phyloP scores from a whole-genome alignment of 2,113 vertebrate species.

The Abramis brama region DNA sequence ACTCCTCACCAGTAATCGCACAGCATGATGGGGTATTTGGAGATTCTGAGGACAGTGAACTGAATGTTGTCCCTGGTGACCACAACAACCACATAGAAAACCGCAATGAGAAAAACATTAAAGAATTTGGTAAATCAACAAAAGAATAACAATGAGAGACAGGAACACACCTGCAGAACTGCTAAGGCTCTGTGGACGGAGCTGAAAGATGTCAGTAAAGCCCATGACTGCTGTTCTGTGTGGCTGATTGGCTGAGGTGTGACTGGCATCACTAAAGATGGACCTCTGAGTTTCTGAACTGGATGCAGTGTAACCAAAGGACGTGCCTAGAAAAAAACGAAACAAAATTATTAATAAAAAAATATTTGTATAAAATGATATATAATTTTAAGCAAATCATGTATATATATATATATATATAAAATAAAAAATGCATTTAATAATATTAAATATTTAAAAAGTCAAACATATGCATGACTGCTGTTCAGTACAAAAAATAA shows the following conservation, averaged over 20 bases:
- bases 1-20: conserved; percentile 83
- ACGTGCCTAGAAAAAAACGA: conserved; percentile 5
- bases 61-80: conserved; percentile 83
- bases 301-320: conserved; percentile 3
- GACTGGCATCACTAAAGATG: conserved; percentile 59
- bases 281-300: conserved; percentile 18
- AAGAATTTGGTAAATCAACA: background rate
- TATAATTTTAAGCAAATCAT: too few relatives aligned
- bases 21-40: conserved; percentile 85
- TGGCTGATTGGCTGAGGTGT: background rate
- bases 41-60: conserved; percentile 84
- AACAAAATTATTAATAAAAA: background rate
- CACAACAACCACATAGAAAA: conserved; percentile 37
- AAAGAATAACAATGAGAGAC: background rate
- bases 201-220: background rate
- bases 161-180: conserved; percentile 10
- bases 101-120: background rate
- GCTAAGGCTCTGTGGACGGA: conserved; percentile 18
- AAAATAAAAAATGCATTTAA: too few relatives aligned
- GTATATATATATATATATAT: too few relatives aligned
- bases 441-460: too few relatives aligned
- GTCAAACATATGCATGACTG: too few relatives aligned
- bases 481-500: too few relatives aligned
- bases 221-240: background rate
- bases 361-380: too few relatives aligned